These are phyloP conservation scores for Plumapathes pennacea DNA, from an alignment of 92 coral and sea anemone species.

Conservation along the genomic window DNA sequence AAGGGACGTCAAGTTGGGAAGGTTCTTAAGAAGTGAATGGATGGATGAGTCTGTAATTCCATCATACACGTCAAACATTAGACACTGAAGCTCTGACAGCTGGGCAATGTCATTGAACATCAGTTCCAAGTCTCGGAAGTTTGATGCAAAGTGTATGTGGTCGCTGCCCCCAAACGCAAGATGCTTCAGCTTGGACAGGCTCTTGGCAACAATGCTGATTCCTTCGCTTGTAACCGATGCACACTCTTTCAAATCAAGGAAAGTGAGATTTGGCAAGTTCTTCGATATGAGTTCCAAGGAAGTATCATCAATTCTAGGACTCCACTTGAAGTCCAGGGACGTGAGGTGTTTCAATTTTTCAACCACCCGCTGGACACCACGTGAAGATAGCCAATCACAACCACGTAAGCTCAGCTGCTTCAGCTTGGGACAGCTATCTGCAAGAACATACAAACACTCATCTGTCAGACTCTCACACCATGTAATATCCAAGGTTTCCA, in stretches of 20 bases:
- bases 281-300: slow-evolving; percentile 66
- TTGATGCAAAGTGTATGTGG: slow-evolving; percentile 70
- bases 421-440: slow-evolving; percentile 64
- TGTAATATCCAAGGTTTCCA: slow-evolving; percentile 76
- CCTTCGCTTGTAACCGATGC: slow-evolving; percentile 84
- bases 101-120: slow-evolving; percentile 78
- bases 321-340: slow-evolving; percentile 77
- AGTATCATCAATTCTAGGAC: slow-evolving; percentile 73
- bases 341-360: slow-evolving; percentile 64
- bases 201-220: slow-evolving; percentile 60
- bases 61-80: slow-evolving; percentile 78
- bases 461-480: slow-evolving; percentile 87
- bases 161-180: slow-evolving; percentile 90
- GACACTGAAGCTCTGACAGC: slow-evolving; percentile 61
- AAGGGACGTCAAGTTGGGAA: slow-evolving; percentile 64
- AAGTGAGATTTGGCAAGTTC: slow-evolving; percentile 65
- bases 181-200: slow-evolving; percentile 58
- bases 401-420: slow-evolving; percentile 66
- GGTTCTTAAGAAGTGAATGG: slow-evolving; percentile 54
- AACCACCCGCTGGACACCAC: slow-evolving; percentile 62
- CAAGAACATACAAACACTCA: slow-evolving; percentile 63
- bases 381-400: slow-evolving; percentile 88
- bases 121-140: slow-evolving; percentile 49
- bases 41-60: slow-evolving; percentile 72
- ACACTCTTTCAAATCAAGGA: slow-evolving; percentile 76